Evolutionary conservation across 2,888 invertebrate species (phyloP).

Genomic region (Epistrophe grossulariae): DNA sequence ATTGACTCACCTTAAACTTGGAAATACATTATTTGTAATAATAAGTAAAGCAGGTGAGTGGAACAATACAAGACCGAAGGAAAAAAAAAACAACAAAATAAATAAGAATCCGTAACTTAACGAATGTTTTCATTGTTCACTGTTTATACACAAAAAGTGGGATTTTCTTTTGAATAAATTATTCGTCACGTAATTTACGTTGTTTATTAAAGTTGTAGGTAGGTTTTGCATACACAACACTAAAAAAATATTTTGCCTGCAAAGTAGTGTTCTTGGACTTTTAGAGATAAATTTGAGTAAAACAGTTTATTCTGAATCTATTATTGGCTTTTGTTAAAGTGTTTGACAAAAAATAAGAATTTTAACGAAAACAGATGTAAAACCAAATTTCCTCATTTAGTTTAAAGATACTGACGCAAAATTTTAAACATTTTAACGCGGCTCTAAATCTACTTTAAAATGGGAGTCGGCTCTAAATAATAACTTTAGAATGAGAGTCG

Average conservation of each 20-base stretch:
- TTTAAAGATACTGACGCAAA: no score
- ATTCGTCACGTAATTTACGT: conserved; percentile 7
- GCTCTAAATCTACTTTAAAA: no score
- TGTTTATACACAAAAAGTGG: not conserved
- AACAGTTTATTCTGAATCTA: no score
- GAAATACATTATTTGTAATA: not conserved
- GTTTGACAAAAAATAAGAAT: no score
- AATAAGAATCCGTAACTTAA: conserved; percentile 5
- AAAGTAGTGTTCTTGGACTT: not conserved
- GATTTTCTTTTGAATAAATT: conserved; percentile 5
- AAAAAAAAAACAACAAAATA: not conserved
- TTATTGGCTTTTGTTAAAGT: no score
- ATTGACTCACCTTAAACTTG: conserved; percentile 36
- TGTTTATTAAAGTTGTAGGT: not conserved
- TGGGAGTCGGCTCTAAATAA: no score
- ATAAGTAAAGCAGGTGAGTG: conserved; percentile 9
- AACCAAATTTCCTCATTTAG: no score
- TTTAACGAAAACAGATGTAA: no score
- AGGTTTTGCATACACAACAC: not conserved
- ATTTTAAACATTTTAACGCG: no score
- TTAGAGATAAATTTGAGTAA: no score
- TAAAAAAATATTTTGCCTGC: not conserved
- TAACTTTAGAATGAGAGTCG: no score
- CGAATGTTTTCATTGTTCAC: not conserved
- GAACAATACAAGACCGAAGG: not conserved